Base-by-base conservation (phyloP, 2,888 invertebrate species). In the Lapara coniferarum region DNA sequence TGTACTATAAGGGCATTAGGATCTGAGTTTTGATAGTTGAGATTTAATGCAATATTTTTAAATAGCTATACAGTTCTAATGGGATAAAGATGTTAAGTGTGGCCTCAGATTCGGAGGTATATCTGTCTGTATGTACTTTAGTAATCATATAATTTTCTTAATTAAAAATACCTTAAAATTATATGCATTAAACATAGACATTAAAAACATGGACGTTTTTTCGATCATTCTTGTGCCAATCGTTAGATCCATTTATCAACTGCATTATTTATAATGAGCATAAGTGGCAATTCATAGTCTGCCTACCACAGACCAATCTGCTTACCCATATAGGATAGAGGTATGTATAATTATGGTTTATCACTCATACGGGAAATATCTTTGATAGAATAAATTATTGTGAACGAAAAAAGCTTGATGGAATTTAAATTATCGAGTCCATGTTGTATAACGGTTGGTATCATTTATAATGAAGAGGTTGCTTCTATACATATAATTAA, bases 311-410 rank as follows among this genome's bases (percentile, higher is more conserved):
- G n/a, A n/a, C n/a, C n/a, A n/a, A n/a, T n/a, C 25, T 25, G 25
- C 25, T 2, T 25, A 25, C 25, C 25, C 25, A 25, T 25, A 25
- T 25, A 25, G 25, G 25, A 25, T 25, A 25, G 25, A 25, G 25
- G 25, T 25, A 2, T 25, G 25, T 16, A 19, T 63, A 46, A 46
- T 55, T 55, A 55, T 59, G 46, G n/a, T 46, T 6, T 46, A 46
- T 59, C 59, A 16, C 46, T 16, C 16, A 55, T 52, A 44, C 10
- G 44, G 44, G 44, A 44, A 19, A 49, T 19, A 63, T 37, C 10
- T 63, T 63, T 63, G 59, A 63, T 46, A 49, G 10, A 44, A 44
- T 44, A 59, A 44, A 46, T 58, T 59, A 59, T n/a, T 52, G 52
- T 16, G 44, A 14, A 37, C 14, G 57, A 37, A 58, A 58, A 58